Evolutionary conservation across 2,113 vertebrate genomes (phyloP).

Genomic region (Campylorhamphus procurvoides): DNA sequence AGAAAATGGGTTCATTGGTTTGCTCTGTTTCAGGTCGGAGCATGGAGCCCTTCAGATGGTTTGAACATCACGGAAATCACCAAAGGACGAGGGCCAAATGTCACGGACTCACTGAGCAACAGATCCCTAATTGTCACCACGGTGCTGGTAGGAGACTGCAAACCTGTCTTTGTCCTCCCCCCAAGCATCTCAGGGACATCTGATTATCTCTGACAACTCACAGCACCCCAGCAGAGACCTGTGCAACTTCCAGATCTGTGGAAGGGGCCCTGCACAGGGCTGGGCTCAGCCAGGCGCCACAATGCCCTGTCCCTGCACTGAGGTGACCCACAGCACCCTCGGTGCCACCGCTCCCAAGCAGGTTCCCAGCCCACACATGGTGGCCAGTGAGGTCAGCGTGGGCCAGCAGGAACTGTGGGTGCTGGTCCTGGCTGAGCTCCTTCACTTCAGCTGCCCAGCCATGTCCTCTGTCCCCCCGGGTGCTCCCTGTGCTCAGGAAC

Average conservation of each 20-base stretch:
- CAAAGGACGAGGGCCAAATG: constrained; percentile 91
- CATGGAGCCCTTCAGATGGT: constrained; percentile 92
- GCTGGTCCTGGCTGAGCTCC: not conserved
- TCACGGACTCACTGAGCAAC: constrained; percentile 96
- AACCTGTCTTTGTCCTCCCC: not conserved
- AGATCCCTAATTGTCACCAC: constrained; percentile 95
- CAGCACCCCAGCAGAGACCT: not conserved
- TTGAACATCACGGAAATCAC: constrained; percentile 94
- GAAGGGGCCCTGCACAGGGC: fast-evolving
- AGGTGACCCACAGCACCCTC: not conserved
- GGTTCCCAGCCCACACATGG: not conserved
- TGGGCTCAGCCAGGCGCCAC: not conserved
- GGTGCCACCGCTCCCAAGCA: fast-evolving
- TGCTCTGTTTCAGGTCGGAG: constrained; percentile 84
- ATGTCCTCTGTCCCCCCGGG: fast-evolving
- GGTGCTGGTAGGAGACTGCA: constrained; percentile 86
- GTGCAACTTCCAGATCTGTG: too few species aligned
- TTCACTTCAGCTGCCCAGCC: not conserved
- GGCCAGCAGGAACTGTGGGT: not conserved
- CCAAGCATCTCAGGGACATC: fast-evolving
- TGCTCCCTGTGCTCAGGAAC: not conserved
- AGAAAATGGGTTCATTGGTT: not conserved
- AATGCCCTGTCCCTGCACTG: not conserved
- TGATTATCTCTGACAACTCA: not conserved
- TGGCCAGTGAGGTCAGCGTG: fast-evolving